Conservation (phyloP, 2,113 vertebrate species). For the Limnothrissa miodon region DNA sequence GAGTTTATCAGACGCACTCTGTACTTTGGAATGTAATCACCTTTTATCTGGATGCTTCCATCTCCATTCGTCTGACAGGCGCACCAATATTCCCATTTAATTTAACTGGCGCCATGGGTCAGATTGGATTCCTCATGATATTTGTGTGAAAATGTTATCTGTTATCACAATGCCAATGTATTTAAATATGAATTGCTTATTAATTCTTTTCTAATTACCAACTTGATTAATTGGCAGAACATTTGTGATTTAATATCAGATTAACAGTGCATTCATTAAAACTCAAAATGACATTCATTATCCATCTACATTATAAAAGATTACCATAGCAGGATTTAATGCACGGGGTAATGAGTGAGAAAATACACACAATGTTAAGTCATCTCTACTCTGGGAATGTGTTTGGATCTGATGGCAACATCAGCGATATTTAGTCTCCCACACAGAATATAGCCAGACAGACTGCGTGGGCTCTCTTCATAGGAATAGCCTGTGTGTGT, state of each 20-base stretch:
- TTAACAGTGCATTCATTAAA: conserved; percentile 43
- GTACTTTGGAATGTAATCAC: neutral
- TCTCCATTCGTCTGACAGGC: neutral
- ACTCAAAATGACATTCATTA: conserved; percentile 21
- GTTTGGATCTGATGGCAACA: conserved; percentile 40
- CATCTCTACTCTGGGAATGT: neutral
- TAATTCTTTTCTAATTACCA: conserved; percentile 32
- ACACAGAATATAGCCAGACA: conserved; percentile 61
- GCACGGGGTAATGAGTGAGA: conserved; percentile 6
- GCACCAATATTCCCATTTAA: neutral
- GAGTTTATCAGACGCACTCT: neutral
- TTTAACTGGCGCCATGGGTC: neutral
- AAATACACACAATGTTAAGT: neutral
- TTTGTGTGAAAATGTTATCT: conserved; percentile 20
- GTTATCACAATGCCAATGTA: conserved; percentile 24
- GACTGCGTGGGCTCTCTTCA: conserved; percentile 64
- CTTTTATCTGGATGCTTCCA: neutral
- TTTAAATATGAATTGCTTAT: conserved; percentile 39
- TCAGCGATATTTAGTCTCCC: conserved; percentile 53
- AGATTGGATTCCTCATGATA: conserved; percentile 20
- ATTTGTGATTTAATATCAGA: conserved; percentile 43
- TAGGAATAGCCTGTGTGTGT: conserved; percentile 55
- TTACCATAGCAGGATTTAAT: conserved; percentile 24
- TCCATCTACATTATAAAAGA: conserved; percentile 24
- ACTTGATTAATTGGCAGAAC: conserved; percentile 25